Base-by-base conservation (phyloP, 2,113 vertebrate species). In the Pseudorectes ferrugineus region DNA sequence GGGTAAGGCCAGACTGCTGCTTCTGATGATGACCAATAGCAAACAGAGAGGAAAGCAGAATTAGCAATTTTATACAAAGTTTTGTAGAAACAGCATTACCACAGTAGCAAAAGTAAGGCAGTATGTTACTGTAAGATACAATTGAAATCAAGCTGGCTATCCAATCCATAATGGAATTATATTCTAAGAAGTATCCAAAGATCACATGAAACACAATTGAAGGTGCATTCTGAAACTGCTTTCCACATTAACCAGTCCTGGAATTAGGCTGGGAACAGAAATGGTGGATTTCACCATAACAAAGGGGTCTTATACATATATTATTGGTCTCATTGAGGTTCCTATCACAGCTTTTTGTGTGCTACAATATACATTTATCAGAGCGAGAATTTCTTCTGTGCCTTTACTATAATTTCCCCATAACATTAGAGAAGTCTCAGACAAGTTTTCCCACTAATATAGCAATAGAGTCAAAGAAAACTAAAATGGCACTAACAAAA, bases 381-480 rank as follows among this genome's bases (percentile, higher is more conserved):
- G 46, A 62, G 19, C 22, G 49, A 86, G n/a, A 36, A 91, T 86
- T 86, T 76, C 42, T 40, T 67, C 48, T 55, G 26, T 72, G 58
- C 33, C 43, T 86, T 85, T 33, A 38, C 35, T 72, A 3, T 35
- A 35, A 86, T 88, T 86, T 73, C n/a, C 40, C 26, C 31, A 25
- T 70, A 70, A 52, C 25, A 68, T 46, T 33, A 55, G 22, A 55
- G 42, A 28, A 67, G 14, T 45, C 22, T 89, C 28, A 68, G 40
- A 55, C 31, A 70, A 77, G 23, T 88, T 92, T 94, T 91, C 77
- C 55, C 10, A 33, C 33, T 92, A 93, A 92, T 93, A 85, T 1
- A 70, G 62, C 79, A 88, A 85, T 75, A 89, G 13, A 93, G 54
- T 86, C 63, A 92, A 90, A 66, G 25, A 92, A 84, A 92, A 94